phyloP scores from a whole-genome alignment of 2,888 invertebrate species.

The Eupeodes latifasciatus region DNA sequence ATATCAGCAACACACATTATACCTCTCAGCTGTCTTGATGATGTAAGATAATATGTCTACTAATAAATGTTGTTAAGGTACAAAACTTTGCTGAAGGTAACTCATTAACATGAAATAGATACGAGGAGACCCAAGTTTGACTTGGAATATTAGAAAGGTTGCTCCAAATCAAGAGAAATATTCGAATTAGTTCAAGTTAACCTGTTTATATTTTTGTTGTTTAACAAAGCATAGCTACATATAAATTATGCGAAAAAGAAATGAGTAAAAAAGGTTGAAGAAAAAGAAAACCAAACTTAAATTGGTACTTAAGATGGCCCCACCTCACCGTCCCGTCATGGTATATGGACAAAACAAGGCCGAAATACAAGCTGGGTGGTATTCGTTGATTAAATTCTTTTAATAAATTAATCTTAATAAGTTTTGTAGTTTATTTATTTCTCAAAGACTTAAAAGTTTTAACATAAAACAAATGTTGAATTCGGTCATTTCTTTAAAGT shows the following conservation, averaged over 20 bases:
- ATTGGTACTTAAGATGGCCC: too few relatives aligned
- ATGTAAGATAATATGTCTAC: neutral
- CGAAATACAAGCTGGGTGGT: too few relatives aligned
- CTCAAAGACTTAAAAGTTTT: too few relatives aligned
- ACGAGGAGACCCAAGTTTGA: neutral
- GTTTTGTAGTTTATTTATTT: too few relatives aligned
- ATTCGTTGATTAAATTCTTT: too few relatives aligned
- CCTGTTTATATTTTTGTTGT: neutral
- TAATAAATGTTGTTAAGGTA: neutral
- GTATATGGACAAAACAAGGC: too few relatives aligned
- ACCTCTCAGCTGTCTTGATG: neutral
- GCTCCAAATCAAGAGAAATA: conserved; percentile 3
- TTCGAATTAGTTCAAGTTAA: conserved; percentile 9
- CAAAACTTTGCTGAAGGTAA: neutral
- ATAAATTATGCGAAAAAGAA: neutral
- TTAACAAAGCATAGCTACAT: neutral
- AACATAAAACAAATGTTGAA: too few relatives aligned
- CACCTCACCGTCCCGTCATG: too few relatives aligned
- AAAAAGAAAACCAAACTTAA: neutral
- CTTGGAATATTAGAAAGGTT: neutral
- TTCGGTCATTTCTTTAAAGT: too few relatives aligned
- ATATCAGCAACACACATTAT: neutral
- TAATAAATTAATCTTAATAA: too few relatives aligned
- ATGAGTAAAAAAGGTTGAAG: neutral
- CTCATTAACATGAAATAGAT: conserved; percentile 17